A percentile compares a stretch with the other conserved stretches of the same genome.
These are phyloP conservation scores for Glaucopsyche alexis DNA, from an alignment of 2,888 invertebrate genomes.

Conservation along the genomic window DNA sequence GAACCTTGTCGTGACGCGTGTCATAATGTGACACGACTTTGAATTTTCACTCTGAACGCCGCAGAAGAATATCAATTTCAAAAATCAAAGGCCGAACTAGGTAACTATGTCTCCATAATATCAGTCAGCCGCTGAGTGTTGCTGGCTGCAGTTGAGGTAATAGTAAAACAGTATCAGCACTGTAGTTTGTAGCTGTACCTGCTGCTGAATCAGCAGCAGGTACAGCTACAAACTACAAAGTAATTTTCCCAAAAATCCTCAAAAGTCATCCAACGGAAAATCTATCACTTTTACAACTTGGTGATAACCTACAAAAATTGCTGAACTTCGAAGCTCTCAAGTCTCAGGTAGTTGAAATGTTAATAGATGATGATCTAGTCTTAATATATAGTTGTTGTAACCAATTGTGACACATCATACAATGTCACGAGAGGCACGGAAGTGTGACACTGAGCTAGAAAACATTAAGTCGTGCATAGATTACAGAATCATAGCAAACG, in stretches of 20 bases:
- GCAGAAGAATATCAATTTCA: too few species aligned
- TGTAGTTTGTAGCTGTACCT: too few species aligned
- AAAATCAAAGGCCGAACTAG: too few species aligned
- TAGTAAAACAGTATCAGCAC: too few species aligned
- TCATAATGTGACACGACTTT: too few species aligned
- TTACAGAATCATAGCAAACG: conserved; percentile 19
- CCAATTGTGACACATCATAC: conserved; percentile 17
- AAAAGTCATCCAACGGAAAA: not conserved
- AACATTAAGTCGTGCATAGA: not conserved
- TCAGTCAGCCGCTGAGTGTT: too few species aligned
- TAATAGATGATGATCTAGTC: not conserved
- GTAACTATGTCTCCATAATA: too few species aligned
- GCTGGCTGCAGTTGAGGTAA: too few species aligned
- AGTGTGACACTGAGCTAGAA: conserved; percentile 16
- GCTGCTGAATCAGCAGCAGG: too few species aligned
- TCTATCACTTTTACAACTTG: not conserved
- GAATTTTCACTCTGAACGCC: too few species aligned
- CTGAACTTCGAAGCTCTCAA: not conserved
- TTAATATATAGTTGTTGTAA: conserved; percentile 17
- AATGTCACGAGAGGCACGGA: conserved; percentile 22
- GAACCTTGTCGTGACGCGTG: too few species aligned
- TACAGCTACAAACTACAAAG: too few species aligned
- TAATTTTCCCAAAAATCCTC: not conserved
- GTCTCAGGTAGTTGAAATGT: not conserved
- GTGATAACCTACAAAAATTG: not conserved